phyloP scores from a whole-genome alignment of 2,888 invertebrate species.

The Cristatella mucedo region DNA sequence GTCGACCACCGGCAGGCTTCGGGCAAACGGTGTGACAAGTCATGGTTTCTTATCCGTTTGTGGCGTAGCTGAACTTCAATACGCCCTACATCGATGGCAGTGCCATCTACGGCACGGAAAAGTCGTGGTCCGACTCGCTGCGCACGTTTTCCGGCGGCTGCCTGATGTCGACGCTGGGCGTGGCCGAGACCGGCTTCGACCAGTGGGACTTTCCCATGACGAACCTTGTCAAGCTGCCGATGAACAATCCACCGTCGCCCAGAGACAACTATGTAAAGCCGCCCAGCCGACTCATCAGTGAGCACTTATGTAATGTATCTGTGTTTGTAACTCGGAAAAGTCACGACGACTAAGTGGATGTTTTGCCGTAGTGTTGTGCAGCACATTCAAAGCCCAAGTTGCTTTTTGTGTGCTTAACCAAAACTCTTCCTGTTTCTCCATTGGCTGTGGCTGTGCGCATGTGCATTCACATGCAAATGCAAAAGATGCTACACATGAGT shows the following conservation, averaged over 20 bases:
- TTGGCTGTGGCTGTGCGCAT: too few relatives aligned
- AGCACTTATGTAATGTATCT: constrained; percentile 20
- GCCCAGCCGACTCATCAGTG: constrained; percentile 45
- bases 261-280: constrained; percentile 40
- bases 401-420: too few relatives aligned
- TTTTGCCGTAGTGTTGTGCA: too few relatives aligned
- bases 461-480: too few relatives aligned
- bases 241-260: constrained; percentile 47
- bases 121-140: constrained; percentile 46
- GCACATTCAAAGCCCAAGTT: too few relatives aligned
- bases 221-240: constrained; percentile 43
- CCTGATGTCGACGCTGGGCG: constrained; percentile 33
- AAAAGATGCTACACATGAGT: too few relatives aligned
- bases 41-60: too few relatives aligned
- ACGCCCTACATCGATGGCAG: constrained; percentile 49
- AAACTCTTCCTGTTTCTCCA: too few relatives aligned
- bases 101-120: constrained; percentile 46
- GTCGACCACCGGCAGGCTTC: too few relatives aligned
- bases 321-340: background rate
- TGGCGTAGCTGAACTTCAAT: constrained; percentile 46
- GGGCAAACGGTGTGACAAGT: too few relatives aligned
- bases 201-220: constrained; percentile 45
- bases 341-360: too few relatives aligned
- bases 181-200: too few relatives aligned
- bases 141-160: constrained; percentile 42